A percentile compares a stretch with the other conserved stretches of the same genome.
Conservation (phyloP, 1,140 invertebrate genomes). For the Microvelia longipes region DNA sequence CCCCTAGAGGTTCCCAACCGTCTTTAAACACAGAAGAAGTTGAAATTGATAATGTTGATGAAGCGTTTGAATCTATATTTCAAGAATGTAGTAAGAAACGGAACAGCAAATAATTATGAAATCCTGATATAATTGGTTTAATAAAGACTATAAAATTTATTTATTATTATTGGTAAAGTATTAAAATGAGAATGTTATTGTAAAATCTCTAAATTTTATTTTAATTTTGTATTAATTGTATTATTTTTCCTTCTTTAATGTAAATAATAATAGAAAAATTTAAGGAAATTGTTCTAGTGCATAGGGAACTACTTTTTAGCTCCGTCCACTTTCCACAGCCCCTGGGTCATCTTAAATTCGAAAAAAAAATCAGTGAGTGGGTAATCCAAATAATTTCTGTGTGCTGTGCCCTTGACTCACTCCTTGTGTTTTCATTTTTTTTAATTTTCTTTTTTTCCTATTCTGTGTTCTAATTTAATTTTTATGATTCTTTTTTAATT, state of each 20-base stretch:
- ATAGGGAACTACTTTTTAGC: no score
- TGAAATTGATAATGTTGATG: constrained; percentile 28
- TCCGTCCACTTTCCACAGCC: background rate
- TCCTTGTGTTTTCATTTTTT: background rate
- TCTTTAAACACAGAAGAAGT: constrained; percentile 1
- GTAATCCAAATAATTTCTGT: background rate
- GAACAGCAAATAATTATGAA: constrained; percentile 13
- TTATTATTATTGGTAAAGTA: no score
- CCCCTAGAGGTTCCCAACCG: background rate
- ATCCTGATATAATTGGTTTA: no score
- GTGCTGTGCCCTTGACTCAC: background rate
- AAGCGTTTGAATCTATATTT: constrained; percentile 30
- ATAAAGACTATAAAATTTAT: no score
- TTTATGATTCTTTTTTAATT: no score
- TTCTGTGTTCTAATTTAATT: no score
- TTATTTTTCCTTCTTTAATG: no score
- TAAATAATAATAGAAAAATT: no score
- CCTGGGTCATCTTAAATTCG: background rate
- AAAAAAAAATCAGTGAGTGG: background rate
- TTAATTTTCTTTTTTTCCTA: background rate
- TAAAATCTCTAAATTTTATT: no score
- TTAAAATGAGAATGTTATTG: no score
- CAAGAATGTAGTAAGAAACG: constrained; percentile 20
- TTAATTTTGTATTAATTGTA: no score
- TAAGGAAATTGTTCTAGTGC: background rate